Evolutionary conservation across 2,113 vertebrate genomes (phyloP).

Genomic region (Cottus gobio): DNA sequence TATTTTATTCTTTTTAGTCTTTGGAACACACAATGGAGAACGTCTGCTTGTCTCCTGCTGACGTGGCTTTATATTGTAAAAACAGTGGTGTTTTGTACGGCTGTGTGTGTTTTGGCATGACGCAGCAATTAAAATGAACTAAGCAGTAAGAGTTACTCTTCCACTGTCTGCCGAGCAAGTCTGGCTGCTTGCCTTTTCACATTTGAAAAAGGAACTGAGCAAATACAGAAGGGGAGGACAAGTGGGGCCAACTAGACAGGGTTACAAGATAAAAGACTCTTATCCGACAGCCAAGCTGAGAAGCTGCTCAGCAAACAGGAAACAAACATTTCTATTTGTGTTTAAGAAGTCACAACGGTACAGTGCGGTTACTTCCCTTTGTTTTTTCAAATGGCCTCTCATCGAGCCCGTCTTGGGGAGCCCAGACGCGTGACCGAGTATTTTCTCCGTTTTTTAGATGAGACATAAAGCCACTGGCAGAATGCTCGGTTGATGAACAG

Average conservation of each 20-base stretch:
- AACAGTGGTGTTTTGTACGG: not conserved
- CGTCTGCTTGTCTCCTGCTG: not conserved
- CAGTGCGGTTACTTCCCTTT: constrained; percentile 40
- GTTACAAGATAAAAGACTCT: constrained; percentile 30
- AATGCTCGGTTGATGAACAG: not conserved
- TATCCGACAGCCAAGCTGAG: constrained; percentile 29
- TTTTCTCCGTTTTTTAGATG: constrained; percentile 12
- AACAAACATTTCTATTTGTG: constrained; percentile 64
- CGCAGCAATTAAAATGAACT: not conserved
- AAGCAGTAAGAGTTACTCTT: not conserved
- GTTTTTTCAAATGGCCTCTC: constrained; percentile 55
- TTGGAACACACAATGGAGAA: not conserved
- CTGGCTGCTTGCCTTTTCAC: not conserved
- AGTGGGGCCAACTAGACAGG: not conserved
- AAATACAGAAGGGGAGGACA: not conserved
- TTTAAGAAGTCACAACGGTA: constrained; percentile 31
- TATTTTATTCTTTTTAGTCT: not conserved
- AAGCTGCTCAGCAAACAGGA: constrained; percentile 35
- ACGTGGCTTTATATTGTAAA: not conserved
- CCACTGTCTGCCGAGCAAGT: not conserved
- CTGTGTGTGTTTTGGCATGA: not conserved
- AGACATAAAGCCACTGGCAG: not conserved
- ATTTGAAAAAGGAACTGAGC: not conserved
- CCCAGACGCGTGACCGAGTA: constrained; percentile 5
- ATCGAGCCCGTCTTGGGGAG: constrained; percentile 28